Percentiles rank a stretch among this genome's conserved stretches.
These are phyloP conservation scores for Pyrochroa serraticornis DNA, from an alignment of 2,888 invertebrate species.

Conservation along the genomic window DNA sequence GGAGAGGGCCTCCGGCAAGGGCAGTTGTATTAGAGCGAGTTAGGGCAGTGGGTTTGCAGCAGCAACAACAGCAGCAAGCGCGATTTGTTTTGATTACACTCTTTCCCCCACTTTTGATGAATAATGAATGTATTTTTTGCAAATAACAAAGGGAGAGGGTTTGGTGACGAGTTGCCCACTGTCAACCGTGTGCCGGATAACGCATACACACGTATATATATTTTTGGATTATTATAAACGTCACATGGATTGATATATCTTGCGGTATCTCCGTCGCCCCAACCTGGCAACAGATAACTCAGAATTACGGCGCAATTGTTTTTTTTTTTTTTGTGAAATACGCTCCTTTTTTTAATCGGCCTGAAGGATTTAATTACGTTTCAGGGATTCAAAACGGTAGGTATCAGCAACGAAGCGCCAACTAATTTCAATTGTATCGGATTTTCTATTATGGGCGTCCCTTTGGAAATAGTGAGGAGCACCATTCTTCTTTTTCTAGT, in stretches of 20 bases:
- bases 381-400: too few species aligned
- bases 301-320: constrained; percentile 30
- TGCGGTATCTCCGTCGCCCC: constrained; percentile 40
- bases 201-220: constrained; percentile 42
- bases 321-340: constrained; percentile 32
- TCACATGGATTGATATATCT: constrained; percentile 51
- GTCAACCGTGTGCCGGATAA: constrained; percentile 44
- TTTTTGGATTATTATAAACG: constrained; percentile 54
- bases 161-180: constrained; percentile 48
- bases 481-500: too few species aligned
- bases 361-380: constrained; percentile 15
- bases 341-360: constrained; percentile 26
- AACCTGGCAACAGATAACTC: constrained; percentile 34
- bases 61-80: constrained; percentile 39
- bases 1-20: constrained; percentile 41
- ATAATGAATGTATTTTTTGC: constrained; percentile 53
- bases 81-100: constrained; percentile 56
- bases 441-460: too few species aligned
- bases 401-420: too few species aligned
- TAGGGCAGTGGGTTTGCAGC: constrained; percentile 50
- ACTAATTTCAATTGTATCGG: too few species aligned
- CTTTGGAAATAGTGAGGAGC: too few species aligned
- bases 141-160: constrained; percentile 52
- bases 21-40: constrained; percentile 48
- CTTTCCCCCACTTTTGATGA: constrained; percentile 52